A percentile compares a stretch with the other conserved stretches of the same genome.
Evolutionary conservation across 2,888 invertebrate genomes (phyloP).

Genomic region (Agrypnus murinus): DNA sequence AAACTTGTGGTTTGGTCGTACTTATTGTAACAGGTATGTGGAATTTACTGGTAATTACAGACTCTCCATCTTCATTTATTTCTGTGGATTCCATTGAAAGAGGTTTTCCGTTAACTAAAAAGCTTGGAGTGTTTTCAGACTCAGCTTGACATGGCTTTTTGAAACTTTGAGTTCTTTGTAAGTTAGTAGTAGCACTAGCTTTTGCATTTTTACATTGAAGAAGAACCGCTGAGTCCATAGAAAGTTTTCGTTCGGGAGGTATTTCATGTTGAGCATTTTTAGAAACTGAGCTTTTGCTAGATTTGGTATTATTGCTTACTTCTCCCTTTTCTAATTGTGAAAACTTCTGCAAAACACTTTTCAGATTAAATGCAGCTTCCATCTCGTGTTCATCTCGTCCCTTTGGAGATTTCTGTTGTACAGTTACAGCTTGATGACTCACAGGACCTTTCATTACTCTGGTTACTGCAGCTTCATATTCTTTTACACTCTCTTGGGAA

Average conservation of each 20-base stretch:
- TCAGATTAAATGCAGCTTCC: constrained; percentile 72
- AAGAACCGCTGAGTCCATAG: constrained; percentile 40
- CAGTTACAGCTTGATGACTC: constrained; percentile 81
- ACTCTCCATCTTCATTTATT: constrained; percentile 68
- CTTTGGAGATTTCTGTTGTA: constrained; percentile 73
- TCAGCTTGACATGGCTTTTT: constrained; percentile 25
- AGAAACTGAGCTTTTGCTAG: constrained; percentile 40
- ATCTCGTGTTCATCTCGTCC: constrained; percentile 75
- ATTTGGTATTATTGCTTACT: background rate
- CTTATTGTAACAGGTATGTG: constrained; percentile 66
- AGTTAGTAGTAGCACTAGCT: background rate
- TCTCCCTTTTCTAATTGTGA: constrained; percentile 54
- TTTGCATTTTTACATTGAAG: constrained; percentile 10
- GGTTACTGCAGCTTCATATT: constrained; percentile 78
- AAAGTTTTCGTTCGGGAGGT: constrained; percentile 37
- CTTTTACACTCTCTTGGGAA: constrained; percentile 66
- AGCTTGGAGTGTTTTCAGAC: constrained; percentile 67
- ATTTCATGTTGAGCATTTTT: constrained; percentile 58
- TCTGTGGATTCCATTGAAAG: constrained; percentile 63
- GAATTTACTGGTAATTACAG: constrained; percentile 70
- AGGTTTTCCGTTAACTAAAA: constrained; percentile 59
- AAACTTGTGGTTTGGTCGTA: background rate
- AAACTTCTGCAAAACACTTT: constrained; percentile 75
- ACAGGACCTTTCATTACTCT: constrained; percentile 86
- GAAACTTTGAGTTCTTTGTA: constrained; percentile 42